Percentiles rank a stretch among this genome's conserved stretches.
phyloP scores from a whole-genome alignment of 2,888 invertebrate genomes.

The Fragum sueziense region DNA sequence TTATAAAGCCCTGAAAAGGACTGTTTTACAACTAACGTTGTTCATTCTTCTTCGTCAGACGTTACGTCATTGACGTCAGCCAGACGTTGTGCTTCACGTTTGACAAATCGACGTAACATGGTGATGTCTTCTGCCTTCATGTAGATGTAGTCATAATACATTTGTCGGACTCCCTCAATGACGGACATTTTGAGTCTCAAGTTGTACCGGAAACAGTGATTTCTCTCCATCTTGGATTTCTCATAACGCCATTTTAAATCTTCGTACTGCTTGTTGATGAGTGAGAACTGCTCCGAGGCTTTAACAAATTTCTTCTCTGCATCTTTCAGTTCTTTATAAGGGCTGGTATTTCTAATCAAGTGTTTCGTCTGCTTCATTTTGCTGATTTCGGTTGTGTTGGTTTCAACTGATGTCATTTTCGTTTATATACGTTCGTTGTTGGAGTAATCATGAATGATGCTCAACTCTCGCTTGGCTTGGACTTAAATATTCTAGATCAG shows the following conservation, averaged over 20 bases:
- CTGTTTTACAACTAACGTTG: constrained; percentile 1
- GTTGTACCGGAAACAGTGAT: constrained; percentile 1
- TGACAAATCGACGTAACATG: constrained; percentile 12
- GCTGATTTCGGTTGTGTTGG: neutral
- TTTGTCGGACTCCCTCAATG: constrained; percentile 2
- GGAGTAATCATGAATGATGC: neutral
- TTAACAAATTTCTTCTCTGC: constrained; percentile 18
- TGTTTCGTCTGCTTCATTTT: constrained; percentile 12
- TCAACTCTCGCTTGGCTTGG: too few species aligned
- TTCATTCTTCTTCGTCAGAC: neutral
- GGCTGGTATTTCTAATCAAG: neutral
- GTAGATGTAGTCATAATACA: constrained; percentile 19
- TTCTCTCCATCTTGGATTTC: constrained; percentile 3
- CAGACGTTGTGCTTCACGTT: neutral
- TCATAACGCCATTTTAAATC: constrained; percentile 20
- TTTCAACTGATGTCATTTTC: neutral
- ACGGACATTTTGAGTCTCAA: constrained; percentile 16
- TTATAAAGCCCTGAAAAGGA: constrained; percentile 16
- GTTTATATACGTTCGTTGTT: neutral
- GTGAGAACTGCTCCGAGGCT: constrained; percentile 13
- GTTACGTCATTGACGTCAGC: neutral
- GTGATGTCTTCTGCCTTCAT: constrained; percentile 18
- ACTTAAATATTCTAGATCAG: neutral
- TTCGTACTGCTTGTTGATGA: constrained; percentile 14
- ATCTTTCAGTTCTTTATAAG: neutral